A percentile compares a stretch with the other conserved stretches of the same genome.
phyloP scores from a whole-genome alignment of 1,140 invertebrate species.

The Megathymus violae region DNA sequence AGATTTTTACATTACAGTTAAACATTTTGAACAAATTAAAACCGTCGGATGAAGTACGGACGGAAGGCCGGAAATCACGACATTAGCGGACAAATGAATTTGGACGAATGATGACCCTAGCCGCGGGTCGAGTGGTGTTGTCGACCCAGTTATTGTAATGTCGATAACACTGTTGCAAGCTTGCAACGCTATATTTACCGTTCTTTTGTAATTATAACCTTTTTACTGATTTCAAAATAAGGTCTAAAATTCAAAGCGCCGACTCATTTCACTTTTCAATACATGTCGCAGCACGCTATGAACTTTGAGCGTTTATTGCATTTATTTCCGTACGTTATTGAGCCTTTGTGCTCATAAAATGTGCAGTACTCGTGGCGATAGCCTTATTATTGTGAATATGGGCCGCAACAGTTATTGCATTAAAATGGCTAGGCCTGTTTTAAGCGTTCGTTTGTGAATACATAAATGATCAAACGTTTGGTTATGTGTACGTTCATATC shows the following conservation, averaged over 20 bases:
- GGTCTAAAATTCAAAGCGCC: conserved; percentile 36
- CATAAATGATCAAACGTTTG: too few relatives aligned
- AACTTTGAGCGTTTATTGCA: conserved; percentile 53
- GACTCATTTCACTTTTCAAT: conserved; percentile 35
- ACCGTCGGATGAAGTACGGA: too few relatives aligned
- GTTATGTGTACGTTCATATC: too few relatives aligned
- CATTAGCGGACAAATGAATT: background rate
- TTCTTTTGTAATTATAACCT: conserved; percentile 21
- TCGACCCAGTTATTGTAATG: conserved; percentile 64
- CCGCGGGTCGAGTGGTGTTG: conserved; percentile 58
- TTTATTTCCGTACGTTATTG: conserved; percentile 47
- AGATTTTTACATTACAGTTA: too few relatives aligned
- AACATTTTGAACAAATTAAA: too few relatives aligned
- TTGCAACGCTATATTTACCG: conserved; percentile 36
- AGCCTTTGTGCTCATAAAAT: conserved; percentile 46
- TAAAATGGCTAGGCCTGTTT: conserved; percentile 9
- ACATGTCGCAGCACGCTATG: conserved; percentile 42
- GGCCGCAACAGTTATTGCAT: conserved; percentile 15
- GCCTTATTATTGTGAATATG: conserved; percentile 41
- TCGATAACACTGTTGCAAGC: conserved; percentile 62
- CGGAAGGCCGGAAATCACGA: background rate
- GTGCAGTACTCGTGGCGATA: conserved; percentile 41
- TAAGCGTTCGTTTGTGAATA: too few relatives aligned
- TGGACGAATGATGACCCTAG: background rate
- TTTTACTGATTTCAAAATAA: conserved; percentile 31